Percentiles rank a stretch among this genome's conserved stretches.
These are phyloP conservation scores for Biston betularia DNA, from an alignment of 2,888 invertebrate genomes.

Conservation along the genomic window DNA sequence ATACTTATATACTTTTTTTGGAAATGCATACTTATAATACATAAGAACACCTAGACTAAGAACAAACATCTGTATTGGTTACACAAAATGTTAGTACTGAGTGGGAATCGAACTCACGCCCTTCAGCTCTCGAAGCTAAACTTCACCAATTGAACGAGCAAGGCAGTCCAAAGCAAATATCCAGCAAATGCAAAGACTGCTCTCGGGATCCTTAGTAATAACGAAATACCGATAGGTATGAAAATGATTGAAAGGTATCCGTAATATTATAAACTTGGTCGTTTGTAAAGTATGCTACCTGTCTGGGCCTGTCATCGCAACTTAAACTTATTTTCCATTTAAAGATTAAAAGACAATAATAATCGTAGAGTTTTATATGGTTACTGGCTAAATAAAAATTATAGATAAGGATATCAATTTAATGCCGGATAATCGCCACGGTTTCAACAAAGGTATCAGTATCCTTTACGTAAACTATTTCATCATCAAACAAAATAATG, in stretches of 20 bases:
- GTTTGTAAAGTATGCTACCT: slow-evolving; percentile 24
- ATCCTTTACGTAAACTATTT: slow-evolving; percentile 20
- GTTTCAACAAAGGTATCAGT: slow-evolving; percentile 25
- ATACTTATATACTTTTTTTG: no score
- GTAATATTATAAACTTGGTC: slow-evolving; percentile 4
- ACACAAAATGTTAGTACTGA: no score
- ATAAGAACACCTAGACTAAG: no score
- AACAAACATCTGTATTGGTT: no score
- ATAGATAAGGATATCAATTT: slow-evolving; percentile 21
- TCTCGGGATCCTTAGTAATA: slow-evolving; percentile 17
- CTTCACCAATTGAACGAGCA: no score
- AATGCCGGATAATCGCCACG: slow-evolving; percentile 20
- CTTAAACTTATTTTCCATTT: neutral
- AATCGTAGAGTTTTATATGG: no score
- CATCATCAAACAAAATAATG: slow-evolving; percentile 19
- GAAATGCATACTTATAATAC: no score
- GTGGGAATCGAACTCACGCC: no score
- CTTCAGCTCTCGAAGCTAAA: no score
- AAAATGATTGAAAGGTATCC: slow-evolving; percentile 8
- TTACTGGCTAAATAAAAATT: slow-evolving; percentile 11
- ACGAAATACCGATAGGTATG: slow-evolving; percentile 6
- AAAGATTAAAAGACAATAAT: neutral
- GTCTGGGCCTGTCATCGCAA: slow-evolving; percentile 6
- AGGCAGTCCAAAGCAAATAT: neutral
- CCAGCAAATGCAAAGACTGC: slow-evolving; percentile 3